A percentile compares a stretch with the other conserved stretches of the same genome.
phyloP scores from a whole-genome alignment of 2,113 vertebrate genomes.

The Engystomops pustulosus region DNA sequence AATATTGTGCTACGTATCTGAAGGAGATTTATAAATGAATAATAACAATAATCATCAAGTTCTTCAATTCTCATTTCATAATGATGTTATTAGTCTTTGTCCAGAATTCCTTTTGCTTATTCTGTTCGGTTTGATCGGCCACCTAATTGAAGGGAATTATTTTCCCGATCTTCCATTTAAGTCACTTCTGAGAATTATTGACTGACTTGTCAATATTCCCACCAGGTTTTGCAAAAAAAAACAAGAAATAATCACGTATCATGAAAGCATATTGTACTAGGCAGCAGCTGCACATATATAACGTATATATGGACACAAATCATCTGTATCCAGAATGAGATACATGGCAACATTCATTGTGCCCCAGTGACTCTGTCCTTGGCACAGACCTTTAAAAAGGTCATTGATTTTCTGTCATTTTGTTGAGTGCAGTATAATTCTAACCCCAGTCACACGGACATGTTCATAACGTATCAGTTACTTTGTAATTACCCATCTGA shows the following conservation, averaged over 20 bases:
- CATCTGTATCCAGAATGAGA: not conserved
- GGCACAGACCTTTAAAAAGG: slow-evolving; percentile 50
- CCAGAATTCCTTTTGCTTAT: not conserved
- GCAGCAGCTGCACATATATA: not conserved
- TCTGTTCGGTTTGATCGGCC: not conserved
- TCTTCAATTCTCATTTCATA: not conserved
- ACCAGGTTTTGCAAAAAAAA: not conserved
- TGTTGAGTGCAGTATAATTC: slow-evolving; percentile 6
- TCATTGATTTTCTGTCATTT: slow-evolving; percentile 56
- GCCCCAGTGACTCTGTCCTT: slow-evolving; percentile 50
- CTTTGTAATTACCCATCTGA: slow-evolving; percentile 6
- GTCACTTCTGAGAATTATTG: not conserved
- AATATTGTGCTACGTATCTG: too few relatives aligned
- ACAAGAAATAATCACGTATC: not conserved
- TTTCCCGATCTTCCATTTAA: not conserved
- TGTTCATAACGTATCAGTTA: not conserved
- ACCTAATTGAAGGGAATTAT: not conserved
- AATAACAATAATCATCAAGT: not conserved
- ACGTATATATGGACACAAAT: not conserved
- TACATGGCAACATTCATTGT: slow-evolving; percentile 6
- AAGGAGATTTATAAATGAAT: too few relatives aligned
- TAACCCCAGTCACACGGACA: slow-evolving; percentile 11
- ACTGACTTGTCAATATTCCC: not conserved
- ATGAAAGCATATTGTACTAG: not conserved
- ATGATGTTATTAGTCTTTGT: not conserved